Base-by-base conservation (phyloP, 2,113 vertebrate genomes). In the Paradisaea rubra region DNA sequence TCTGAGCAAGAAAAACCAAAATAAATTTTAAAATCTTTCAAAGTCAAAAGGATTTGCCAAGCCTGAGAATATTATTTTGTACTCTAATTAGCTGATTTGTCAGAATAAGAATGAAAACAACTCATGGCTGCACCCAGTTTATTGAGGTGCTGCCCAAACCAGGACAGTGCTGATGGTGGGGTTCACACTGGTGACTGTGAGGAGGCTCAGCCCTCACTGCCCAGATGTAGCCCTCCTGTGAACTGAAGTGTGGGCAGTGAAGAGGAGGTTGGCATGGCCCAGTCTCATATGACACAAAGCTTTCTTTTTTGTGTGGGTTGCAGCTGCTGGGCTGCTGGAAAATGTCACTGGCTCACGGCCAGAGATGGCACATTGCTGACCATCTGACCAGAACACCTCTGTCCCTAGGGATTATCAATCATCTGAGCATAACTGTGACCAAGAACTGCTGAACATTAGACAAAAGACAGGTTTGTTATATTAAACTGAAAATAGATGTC, bases 21-120 rank as follows among this genome's bases (percentile, higher is more conserved):
- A 83, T 77, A 83, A 77, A 70, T 83, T 31, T 25, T 10, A 28
- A 68, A 65, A 68, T 42, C 41, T 86, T 94, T 86, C 79, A 82
- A 54, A 89, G 74, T 86, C 79, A n/a, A 44, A 88, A 73, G 47
- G 42, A 81, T 91, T 93, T 94, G 31, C 71, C 79, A 94, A 91
- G 53, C 79, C 37, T 70, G 27, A 78, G 71, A 78, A 66, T 88
- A 82, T 70, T 69, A 50, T 91, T 94, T 93, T 94, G 66, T 56
- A 59, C 50, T 73, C 39, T 83, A 81, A 91, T 89, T 59, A 94
- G 63, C 53, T 91, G 56, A 80, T 79, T 78, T 91, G 54, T 70
- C 50, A 54, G 81, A 73, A 11, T 66, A 52, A 89, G 84, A 80
- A 86, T 10, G 35, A 77, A 92, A 93, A 63, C 52, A 84, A 30